Conservation (phyloP, 2,797 vertebrate genomes). For the Thalassophryne amazonica region DNA sequence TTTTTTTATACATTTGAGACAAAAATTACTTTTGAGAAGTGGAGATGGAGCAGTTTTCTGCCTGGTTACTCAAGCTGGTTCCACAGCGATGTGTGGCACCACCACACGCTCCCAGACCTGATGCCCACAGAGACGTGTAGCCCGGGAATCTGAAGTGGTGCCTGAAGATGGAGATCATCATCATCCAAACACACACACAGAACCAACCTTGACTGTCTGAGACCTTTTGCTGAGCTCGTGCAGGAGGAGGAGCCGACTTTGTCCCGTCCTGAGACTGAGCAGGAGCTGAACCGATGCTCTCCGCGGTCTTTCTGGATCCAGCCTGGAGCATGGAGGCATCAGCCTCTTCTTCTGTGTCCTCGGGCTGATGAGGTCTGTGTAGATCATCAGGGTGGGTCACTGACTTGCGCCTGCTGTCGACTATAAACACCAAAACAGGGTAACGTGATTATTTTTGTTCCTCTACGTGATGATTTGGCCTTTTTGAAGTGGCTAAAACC, state of each 20-base stretch:
- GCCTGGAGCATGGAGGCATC: slow-evolving; percentile 39
- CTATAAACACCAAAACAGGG: slow-evolving; percentile 62
- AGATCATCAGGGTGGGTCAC: slow-evolving; percentile 71
- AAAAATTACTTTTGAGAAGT: too few relatives aligned
- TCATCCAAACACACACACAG: background rate
- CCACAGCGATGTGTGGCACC: too few relatives aligned
- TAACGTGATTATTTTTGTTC: background rate
- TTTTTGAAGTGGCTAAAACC: too few relatives aligned
- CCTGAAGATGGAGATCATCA: too few relatives aligned
- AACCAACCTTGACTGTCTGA: slow-evolving; percentile 77
- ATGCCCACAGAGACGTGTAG: too few relatives aligned
- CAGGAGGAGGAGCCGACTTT: slow-evolving; percentile 53
- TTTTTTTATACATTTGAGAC: too few relatives aligned
- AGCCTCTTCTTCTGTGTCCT: slow-evolving; percentile 37
- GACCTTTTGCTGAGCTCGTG: slow-evolving; percentile 53
- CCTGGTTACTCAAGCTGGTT: too few relatives aligned
- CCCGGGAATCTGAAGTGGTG: too few relatives aligned
- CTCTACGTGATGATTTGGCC: too few relatives aligned
- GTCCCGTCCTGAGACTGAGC: slow-evolving; percentile 42
- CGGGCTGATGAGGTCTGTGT: slow-evolving; percentile 39
- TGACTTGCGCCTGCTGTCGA: slow-evolving; percentile 79
- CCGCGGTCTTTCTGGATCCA: slow-evolving; percentile 61
- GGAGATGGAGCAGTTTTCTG: too few relatives aligned
- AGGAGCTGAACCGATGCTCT: slow-evolving; percentile 27
- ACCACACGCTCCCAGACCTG: too few relatives aligned